Base-by-base conservation (phyloP, 2,888 invertebrate species). In the Anorthoa munda region DNA sequence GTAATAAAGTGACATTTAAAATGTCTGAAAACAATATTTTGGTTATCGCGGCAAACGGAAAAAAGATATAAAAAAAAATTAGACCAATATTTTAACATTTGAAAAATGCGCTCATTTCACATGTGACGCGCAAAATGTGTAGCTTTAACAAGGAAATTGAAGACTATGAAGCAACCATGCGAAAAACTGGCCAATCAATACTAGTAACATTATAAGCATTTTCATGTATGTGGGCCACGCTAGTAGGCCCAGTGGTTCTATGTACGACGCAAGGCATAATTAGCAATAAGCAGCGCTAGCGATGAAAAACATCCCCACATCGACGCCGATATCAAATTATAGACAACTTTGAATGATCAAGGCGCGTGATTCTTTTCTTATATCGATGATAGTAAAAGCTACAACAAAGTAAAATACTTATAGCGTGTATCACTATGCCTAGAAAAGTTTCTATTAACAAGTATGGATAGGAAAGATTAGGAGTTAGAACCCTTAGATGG, bases 241-340 rank as follows among this genome's bases (percentile, higher is more conserved):
- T 64, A 68, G 65, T 72, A 69, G 61, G 70, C 51, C 51, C 26
- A 65, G 63, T 72, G 72, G 63, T 78, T 68, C 66, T 68, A 68
- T 68, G 72, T 73, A 65, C 65, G 64, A 59, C 66, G 67, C 46
- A 67, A 70, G 73, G 39, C 78, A 72, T 78, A 72, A 77, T 77
- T 78, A 72, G 66, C 58, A 72, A 63, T 53, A 75, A 77, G 64
- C 60, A 77, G 64, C 39, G 51, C 67, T 69, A 59, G 56, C 64
- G 72, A 74, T 85, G 86, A 87, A 87, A 87, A 86, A 87, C 84
- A 67, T 82, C 83, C 79, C 84, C 64, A 74, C 64, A 53, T 72
- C 79, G 61, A 72, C 72, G 77, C 48, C 77, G 66, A 74, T 66
- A 74, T 79, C 80, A 76, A 86, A 84, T 87, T 84, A 82, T 51